Percentiles rank a stretch among this genome's conserved stretches.
Conservation (phyloP, 2,888 invertebrate genomes). For the Conus canariensis region DNA sequence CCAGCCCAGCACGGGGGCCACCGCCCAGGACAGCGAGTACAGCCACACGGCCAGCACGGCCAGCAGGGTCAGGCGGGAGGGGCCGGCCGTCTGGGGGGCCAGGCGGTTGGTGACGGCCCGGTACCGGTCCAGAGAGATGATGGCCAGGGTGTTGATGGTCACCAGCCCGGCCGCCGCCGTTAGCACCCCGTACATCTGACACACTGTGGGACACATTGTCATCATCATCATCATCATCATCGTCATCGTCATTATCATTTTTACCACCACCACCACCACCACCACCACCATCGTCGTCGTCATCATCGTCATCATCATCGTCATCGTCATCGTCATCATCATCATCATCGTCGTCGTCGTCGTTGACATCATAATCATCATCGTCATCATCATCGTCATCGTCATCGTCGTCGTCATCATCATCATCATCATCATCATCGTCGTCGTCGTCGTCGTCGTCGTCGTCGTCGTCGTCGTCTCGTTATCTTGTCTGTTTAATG, state of each 20-base stretch:
- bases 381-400: neutral
- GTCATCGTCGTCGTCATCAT: neutral
- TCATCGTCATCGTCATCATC: neutral
- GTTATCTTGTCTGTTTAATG: no score
- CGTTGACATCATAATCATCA: neutral
- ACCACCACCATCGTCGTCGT: neutral
- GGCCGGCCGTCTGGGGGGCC: slow-evolving; percentile 31
- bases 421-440: neutral
- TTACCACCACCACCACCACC: neutral
- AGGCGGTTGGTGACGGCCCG: slow-evolving; percentile 47
- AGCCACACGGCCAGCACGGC: slow-evolving; percentile 46
- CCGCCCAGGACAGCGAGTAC: slow-evolving; percentile 50
- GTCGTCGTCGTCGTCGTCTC: neutral
- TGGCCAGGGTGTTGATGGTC: slow-evolving; percentile 54
- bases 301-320: neutral
- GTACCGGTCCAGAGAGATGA: slow-evolving; percentile 53
- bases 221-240: neutral
- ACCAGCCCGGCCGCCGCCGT: slow-evolving; percentile 53
- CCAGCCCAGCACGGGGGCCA: slow-evolving; percentile 55
- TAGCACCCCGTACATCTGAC: slow-evolving; percentile 50
- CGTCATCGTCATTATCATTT: neutral
- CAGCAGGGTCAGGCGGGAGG: slow-evolving; percentile 38
- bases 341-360: neutral
- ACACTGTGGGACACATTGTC: slow-evolving; percentile 40
- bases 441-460: neutral